These are phyloP conservation scores for Lepidurus apus DNA, from an alignment of 1,140 invertebrate genomes.

Conservation along the genomic window DNA sequence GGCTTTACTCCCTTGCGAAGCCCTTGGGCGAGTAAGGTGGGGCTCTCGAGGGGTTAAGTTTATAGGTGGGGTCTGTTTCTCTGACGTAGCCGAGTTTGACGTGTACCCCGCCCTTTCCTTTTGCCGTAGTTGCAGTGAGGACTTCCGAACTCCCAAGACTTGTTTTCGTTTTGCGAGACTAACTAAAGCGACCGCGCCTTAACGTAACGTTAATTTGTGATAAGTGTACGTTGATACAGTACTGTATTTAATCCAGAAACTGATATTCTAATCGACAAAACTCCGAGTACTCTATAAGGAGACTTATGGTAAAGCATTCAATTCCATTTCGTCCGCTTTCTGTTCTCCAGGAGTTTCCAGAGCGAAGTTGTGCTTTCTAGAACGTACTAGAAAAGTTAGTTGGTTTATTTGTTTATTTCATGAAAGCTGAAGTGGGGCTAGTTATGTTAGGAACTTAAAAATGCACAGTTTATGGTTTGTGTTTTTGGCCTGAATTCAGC, in stretches of 20 bases:
- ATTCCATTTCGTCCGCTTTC: too few species aligned
- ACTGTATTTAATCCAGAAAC: background rate
- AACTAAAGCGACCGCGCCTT: background rate
- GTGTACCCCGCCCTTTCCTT: conserved; percentile 13
- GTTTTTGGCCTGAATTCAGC: background rate
- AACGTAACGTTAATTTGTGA: background rate
- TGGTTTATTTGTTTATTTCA: background rate
- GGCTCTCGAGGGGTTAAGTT: background rate
- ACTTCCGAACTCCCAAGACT: conserved; percentile 18
- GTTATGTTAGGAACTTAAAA: background rate
- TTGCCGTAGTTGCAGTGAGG: conserved; percentile 20
- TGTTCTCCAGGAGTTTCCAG: too few species aligned
- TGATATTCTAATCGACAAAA: too few species aligned
- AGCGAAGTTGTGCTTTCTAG: background rate
- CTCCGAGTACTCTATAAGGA: too few species aligned
- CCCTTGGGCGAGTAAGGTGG: conserved; percentile 1
- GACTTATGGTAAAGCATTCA: too few species aligned
- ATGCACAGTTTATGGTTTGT: background rate
- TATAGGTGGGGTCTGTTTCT: conserved; percentile 9
- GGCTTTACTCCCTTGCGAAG: background rate
- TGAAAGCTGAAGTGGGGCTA: background rate
- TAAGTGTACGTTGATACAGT: background rate
- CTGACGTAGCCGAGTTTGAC: conserved; percentile 20
- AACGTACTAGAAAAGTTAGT: background rate
- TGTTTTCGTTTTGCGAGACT: conserved; percentile 4